Evolutionary conservation across 2,113 vertebrate species (phyloP).

Genomic region (Chamaetylas fuelleborni): DNA sequence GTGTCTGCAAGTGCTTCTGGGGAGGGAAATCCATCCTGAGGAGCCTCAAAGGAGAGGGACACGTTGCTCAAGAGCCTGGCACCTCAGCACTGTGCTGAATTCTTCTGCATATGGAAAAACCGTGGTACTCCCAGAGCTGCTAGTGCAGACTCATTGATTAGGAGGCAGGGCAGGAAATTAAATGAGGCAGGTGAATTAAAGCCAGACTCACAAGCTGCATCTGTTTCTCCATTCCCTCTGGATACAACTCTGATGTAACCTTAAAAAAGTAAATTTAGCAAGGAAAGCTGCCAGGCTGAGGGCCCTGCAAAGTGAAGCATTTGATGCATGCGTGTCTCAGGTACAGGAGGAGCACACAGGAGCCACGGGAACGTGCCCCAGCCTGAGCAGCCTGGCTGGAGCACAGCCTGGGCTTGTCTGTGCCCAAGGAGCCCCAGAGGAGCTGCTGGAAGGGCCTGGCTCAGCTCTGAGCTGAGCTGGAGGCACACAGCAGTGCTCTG

Average conservation of each 20-base stretch:
- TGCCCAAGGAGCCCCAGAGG: neutral
- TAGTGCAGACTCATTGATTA: neutral
- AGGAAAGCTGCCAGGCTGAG: conserved; percentile 10
- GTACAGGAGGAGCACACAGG: neutral
- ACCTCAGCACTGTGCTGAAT: neutral
- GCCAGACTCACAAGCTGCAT: conserved; percentile 26
- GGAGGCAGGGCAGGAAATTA: conserved; percentile 41
- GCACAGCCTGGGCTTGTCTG: neutral
- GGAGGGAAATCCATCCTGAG: neutral
- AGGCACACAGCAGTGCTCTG: neutral
- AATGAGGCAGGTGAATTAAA: conserved; percentile 47
- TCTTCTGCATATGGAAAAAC: neutral
- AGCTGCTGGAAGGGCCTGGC: neutral
- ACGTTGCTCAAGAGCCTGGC: neutral
- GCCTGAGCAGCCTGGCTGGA: neutral
- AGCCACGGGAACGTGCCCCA: neutral
- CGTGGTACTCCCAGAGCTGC: neutral
- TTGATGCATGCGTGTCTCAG: neutral
- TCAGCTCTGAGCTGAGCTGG: neutral
- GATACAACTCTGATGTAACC: neutral
- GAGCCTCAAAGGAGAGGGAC: neutral
- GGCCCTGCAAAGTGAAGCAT: neutral
- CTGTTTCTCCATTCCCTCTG: conserved; percentile 31
- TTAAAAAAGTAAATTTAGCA: neutral
- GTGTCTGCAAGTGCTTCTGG: neutral